phyloP scores from a whole-genome alignment of 2,888 invertebrate species.

The Pyrrhosoma nymphula region DNA sequence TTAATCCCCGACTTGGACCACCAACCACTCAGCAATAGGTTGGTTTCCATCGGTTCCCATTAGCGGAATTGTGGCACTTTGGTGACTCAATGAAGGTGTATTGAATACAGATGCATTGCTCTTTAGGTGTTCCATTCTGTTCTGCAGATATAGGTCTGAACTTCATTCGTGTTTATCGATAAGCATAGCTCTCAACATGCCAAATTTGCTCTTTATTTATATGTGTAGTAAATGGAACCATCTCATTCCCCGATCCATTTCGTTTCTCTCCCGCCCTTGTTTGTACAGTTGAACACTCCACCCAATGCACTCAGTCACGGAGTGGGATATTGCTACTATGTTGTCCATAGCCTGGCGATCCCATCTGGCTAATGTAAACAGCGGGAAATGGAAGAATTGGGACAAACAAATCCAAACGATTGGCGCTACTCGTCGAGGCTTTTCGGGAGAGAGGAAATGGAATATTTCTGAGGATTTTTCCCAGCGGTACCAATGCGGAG shows the following conservation, averaged over 20 bases:
- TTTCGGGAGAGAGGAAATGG: not conserved
- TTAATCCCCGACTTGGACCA: no score
- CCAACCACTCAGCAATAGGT: no score
- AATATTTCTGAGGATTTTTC: not conserved
- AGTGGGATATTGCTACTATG: not conserved
- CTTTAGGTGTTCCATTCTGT: no score
- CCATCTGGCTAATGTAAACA: not conserved
- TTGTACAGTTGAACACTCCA: not conserved
- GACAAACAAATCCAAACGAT: not conserved
- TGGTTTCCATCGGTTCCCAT: no score
- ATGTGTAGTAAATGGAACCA: no score
- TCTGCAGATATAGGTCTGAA: no score
- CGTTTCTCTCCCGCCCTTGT: not conserved
- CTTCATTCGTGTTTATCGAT: no score
- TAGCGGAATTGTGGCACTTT: no score
- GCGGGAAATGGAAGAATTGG: not conserved
- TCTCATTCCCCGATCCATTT: not conserved
- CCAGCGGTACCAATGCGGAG: not conserved
- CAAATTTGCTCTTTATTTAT: no score
- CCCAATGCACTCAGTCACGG: not conserved
- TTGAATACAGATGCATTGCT: no score
- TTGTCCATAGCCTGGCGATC: not conserved
- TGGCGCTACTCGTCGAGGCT: not conserved
- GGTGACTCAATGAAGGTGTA: no score
- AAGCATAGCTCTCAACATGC: no score